Evolutionary conservation across 2,113 vertebrate species (phyloP), one percentile per base, ranked within the genome.

Genomic region (Mixornis gularis): DNA sequence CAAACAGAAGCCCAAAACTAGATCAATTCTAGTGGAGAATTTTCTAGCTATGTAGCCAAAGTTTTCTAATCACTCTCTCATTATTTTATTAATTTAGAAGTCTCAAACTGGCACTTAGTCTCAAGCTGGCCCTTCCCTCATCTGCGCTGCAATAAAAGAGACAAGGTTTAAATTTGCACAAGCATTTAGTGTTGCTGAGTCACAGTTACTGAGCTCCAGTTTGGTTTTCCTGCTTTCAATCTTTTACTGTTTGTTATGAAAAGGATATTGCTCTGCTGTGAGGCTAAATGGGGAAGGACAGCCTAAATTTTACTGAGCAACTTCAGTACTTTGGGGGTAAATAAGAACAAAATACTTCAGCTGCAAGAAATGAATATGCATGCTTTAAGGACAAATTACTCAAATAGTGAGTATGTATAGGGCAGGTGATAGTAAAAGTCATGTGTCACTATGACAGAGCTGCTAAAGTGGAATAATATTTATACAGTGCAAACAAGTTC

Each of bases 401-500:
- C 38, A 91, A 46, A 79, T 89, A 93, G 55, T 58, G 26, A 59
- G 36, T 76, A 58, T 14, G 7, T 30, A 21, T 58, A 43, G 49
- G 40, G 55, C 77, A 97, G 85, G 58, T 96, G 74, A 76, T 65
- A 90, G 68, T 90, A 92, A 87, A 95, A 96, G 49, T 79, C 66
- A 21, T 32, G 34, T 80, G 62, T 72, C n/a, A 77, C 49, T 79
- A 49, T 1, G 12, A 73, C 85, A 91, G 84, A 95, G 69, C 77
- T 95, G 41, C 62, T 94, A 64, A 87, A 96, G 76, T 87, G n/a
- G 25, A 89, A 92, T 89, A 79, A 90, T 95, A 89, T 95, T 97
- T 96, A 91, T 65, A 71, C 65, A 81, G 17, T 34, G 90, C 85
- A 96, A 95, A 93, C 55, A 95, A 80, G 95, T 96, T 95, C 96